A percentile compares a stretch with the other conserved stretches of the same genome.
Conservation (phyloP, 2,113 vertebrate species). For the Dasyurus viverrinus region DNA sequence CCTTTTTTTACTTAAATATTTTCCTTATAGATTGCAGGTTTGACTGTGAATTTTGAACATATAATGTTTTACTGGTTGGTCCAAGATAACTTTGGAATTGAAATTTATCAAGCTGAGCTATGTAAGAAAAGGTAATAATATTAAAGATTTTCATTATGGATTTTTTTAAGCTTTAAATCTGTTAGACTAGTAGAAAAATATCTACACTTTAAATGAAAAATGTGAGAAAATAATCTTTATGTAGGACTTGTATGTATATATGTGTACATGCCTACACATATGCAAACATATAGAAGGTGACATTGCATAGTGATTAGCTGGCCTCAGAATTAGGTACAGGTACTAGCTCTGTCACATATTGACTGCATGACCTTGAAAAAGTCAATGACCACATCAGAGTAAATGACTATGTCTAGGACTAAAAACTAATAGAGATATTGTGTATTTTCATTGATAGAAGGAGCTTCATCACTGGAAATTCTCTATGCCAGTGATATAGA, state of each 20-base stretch:
- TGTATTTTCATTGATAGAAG: not conserved
- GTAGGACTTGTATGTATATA: not conserved
- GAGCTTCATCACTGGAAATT: not conserved
- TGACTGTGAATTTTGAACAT: conserved; percentile 56
- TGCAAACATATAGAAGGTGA: not conserved
- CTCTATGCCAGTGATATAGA: not conserved
- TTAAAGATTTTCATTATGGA: not conserved
- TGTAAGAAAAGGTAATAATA: conserved; percentile 21
- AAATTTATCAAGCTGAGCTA: conserved; percentile 58
- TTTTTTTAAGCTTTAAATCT: conserved; percentile 51
- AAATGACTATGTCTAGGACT: not conserved
- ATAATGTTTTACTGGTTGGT: conserved; percentile 43
- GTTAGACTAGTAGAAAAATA: conserved; percentile 45
- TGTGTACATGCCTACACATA: not conserved
- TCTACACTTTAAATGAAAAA: conserved; percentile 46
- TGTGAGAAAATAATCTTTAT: not conserved
- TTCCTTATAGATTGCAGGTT: conserved; percentile 25
- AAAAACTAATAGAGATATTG: not conserved
- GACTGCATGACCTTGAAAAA: not conserved
- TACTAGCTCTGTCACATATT: not conserved
- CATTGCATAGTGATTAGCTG: not conserved
- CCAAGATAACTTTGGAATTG: conserved; percentile 35
- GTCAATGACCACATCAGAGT: not conserved
- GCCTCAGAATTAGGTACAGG: not conserved
- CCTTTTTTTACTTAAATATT: conserved; percentile 23